A percentile compares a stretch with the other conserved stretches of the same genome.
Evolutionary conservation across 2,113 vertebrate genomes (phyloP).

Genomic region (Seriola dumerili): DNA sequence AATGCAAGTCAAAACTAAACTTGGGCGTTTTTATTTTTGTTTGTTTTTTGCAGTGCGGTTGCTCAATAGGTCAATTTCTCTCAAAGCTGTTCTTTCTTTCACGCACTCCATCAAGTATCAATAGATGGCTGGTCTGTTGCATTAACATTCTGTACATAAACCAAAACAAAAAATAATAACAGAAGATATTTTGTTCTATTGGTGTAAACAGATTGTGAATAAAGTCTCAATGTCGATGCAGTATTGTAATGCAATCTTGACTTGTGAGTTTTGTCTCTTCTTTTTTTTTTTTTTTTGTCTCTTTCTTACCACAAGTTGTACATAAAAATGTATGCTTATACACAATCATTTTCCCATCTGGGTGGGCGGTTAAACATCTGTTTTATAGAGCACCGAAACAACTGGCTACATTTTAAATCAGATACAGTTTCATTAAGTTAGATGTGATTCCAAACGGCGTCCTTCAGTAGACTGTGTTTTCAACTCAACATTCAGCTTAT

Average conservation of each 20-base stretch:
- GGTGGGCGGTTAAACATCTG: slow-evolving; percentile 43
- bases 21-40: not conserved
- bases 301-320: not conserved
- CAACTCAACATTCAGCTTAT: not conserved
- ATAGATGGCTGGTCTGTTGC: slow-evolving; percentile 52
- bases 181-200: slow-evolving; percentile 88
- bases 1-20: not conserved
- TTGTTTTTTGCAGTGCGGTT: not conserved
- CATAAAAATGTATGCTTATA: slow-evolving; percentile 1
- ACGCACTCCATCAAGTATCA: slow-evolving; percentile 5
- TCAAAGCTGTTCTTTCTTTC: not conserved
- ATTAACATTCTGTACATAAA: slow-evolving; percentile 73
- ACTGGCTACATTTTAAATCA: slow-evolving; percentile 28
- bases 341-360: slow-evolving; percentile 9
- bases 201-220: slow-evolving; percentile 87
- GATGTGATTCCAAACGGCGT: not conserved
- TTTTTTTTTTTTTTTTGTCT: not conserved
- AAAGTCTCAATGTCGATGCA: slow-evolving; percentile 87
- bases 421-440: not conserved
- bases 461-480: not conserved
- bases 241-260: slow-evolving; percentile 75
- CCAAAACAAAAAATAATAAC: slow-evolving; percentile 55
- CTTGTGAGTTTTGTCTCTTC: slow-evolving; percentile 17
- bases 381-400: not conserved
- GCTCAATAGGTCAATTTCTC: not conserved